Conservation (phyloP, 2,113 vertebrate species). For the Melanerpes aurifrons region DNA sequence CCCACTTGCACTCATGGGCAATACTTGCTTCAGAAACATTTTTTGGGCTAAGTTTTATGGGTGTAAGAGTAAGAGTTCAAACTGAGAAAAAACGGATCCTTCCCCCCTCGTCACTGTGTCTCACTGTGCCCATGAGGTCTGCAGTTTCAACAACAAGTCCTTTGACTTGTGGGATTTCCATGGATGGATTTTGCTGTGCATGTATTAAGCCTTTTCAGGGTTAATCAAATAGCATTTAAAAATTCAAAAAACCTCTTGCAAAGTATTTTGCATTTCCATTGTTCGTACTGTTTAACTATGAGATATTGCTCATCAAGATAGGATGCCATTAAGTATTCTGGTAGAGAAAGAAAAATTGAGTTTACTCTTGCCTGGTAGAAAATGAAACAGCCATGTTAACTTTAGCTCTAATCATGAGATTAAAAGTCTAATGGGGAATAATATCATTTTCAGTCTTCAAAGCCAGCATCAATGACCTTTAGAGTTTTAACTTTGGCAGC, state of each 20-base stretch:
- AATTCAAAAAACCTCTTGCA: neutral
- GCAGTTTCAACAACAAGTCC: neutral
- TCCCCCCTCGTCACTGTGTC: neutral
- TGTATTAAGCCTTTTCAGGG: neutral
- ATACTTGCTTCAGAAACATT: neutral
- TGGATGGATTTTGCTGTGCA: neutral
- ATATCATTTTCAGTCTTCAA: conserved; percentile 51
- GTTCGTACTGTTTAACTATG: neutral
- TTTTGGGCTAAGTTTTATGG: neutral
- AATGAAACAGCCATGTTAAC: conserved; percentile 56
- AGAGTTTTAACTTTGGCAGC: conserved; percentile 38
- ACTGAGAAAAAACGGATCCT: neutral
- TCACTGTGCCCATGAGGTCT: neutral
- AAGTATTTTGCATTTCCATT: conserved; percentile 36
- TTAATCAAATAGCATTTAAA: conserved; percentile 24
- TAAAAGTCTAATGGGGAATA: conserved; percentile 63
- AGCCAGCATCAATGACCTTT: conserved; percentile 56
- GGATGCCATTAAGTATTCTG: conserved; percentile 38
- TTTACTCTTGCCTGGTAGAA: conserved; percentile 54
- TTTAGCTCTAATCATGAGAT: conserved; percentile 62
- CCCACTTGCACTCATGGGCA: neutral
- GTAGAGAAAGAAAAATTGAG: conserved; percentile 23
- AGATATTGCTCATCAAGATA: conserved; percentile 52
- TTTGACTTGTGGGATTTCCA: neutral
- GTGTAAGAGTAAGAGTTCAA: neutral